Percentiles rank a stretch among this genome's conserved stretches.
These are phyloP conservation scores for Brachionus manjavacas DNA, from an alignment of 1,140 invertebrate species.

Conservation along the genomic window DNA sequence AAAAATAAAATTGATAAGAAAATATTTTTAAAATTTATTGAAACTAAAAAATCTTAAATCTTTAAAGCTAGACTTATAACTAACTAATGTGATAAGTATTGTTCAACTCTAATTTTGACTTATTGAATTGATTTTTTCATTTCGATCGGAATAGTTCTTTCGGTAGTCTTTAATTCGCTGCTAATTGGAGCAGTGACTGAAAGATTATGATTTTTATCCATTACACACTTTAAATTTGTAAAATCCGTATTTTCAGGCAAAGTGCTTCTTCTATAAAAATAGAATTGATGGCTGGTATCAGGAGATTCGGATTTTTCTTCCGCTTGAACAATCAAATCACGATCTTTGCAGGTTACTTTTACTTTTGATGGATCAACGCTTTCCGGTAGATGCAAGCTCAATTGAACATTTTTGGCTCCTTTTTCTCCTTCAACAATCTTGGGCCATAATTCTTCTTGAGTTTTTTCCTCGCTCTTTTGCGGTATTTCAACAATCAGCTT, in stretches of 20 bases:
- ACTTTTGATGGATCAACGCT: conserved; percentile 38
- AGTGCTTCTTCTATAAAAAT: conserved; percentile 36
- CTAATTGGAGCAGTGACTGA: conserved; percentile 6
- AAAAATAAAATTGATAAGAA: too few species aligned
- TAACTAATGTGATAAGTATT: not conserved
- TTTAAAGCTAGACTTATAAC: not conserved
- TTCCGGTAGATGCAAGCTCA: conserved; percentile 9
- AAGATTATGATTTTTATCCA: conserved; percentile 32
- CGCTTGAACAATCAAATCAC: conserved; percentile 38
- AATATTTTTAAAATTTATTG: not conserved
- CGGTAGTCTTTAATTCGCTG: not conserved
- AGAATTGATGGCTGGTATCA: conserved; percentile 7
- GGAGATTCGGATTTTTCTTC: conserved; percentile 31
- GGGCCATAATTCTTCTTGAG: conserved; percentile 4
- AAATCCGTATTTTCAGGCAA: conserved; percentile 37
- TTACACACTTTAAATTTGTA: not conserved
- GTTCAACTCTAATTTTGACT: not conserved
- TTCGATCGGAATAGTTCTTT: conserved; percentile 27
- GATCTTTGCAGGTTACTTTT: conserved; percentile 42
- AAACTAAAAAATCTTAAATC: not conserved
- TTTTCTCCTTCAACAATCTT: conserved; percentile 35
- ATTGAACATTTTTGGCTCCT: conserved; percentile 32
- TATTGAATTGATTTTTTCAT: conserved; percentile 42
- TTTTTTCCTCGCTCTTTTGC: conserved; percentile 8
- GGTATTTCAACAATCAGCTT: conserved; percentile 39